These are phyloP conservation scores for Limanda limanda DNA, from an alignment of 2,113 vertebrate genomes.

Conservation along the genomic window DNA sequence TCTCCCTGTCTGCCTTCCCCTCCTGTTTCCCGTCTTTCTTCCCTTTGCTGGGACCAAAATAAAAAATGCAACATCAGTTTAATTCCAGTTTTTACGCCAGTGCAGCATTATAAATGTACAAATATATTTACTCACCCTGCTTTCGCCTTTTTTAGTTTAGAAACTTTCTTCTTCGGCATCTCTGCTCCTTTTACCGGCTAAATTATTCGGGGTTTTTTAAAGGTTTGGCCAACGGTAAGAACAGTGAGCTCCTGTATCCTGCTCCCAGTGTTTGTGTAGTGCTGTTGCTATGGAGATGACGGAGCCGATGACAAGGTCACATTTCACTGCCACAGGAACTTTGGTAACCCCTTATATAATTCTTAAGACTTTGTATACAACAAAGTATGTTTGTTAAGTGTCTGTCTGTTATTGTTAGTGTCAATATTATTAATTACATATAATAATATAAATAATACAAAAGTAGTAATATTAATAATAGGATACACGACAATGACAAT, in stretches of 20 bases:
- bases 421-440: neutral
- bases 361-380: neutral
- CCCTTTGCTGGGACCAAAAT: constrained; percentile 67
- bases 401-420: neutral
- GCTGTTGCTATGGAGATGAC: constrained; percentile 48
- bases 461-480: neutral
- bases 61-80: neutral
- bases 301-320: constrained; percentile 7
- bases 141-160: constrained; percentile 78
- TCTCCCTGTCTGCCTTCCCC: constrained; percentile 71
- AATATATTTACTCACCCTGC: constrained; percentile 55
- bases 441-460: neutral
- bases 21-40: constrained; percentile 77
- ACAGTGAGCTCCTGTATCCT: neutral
- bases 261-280: constrained; percentile 48
- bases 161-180: constrained; percentile 80
- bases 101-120: neutral
- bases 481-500: too few species aligned
- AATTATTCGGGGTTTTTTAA: neutral
- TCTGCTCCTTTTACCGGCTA: neutral
- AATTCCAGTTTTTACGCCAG: neutral
- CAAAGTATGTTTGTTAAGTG: neutral
- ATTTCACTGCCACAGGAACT: constrained; percentile 5
- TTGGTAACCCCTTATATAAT: neutral
- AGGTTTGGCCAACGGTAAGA: neutral